A percentile compares a stretch with the other conserved stretches of the same genome.
These are phyloP conservation scores for Ptychoptera contaminata DNA, from an alignment of 2,888 invertebrate genomes.

Conservation along the genomic window DNA sequence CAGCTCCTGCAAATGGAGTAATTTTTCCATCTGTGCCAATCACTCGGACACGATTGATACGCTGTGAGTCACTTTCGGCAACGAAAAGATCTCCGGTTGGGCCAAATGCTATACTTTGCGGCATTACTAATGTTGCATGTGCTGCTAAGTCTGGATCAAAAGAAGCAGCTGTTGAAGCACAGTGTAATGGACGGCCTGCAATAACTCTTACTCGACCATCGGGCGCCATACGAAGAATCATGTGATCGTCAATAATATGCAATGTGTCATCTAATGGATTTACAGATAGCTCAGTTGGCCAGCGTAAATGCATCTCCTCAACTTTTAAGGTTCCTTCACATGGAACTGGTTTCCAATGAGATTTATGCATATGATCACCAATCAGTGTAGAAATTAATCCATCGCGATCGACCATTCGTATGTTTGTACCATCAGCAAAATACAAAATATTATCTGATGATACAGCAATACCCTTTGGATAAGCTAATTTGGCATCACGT, in stretches of 20 bases:
- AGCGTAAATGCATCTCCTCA: constrained; percentile 85
- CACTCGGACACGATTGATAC: constrained; percentile 79
- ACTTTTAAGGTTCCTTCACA: constrained; percentile 81
- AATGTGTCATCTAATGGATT: constrained; percentile 89
- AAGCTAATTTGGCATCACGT: constrained; percentile 82
- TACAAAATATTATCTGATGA: constrained; percentile 83
- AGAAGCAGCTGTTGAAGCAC: constrained; percentile 64
- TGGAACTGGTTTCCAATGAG: constrained; percentile 86
- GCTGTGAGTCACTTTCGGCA: constrained; percentile 89
- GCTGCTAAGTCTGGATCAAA: constrained; percentile 79
- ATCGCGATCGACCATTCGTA: constrained; percentile 81
- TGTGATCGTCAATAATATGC: constrained; percentile 92
- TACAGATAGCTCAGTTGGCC: constrained; percentile 91
- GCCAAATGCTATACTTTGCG: constrained; percentile 87
- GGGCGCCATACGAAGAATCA: constrained; percentile 81
- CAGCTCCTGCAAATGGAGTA: constrained; percentile 83
- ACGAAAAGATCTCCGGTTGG: constrained; percentile 85
- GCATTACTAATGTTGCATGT: constrained; percentile 80
- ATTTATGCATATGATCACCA: constrained; percentile 83
- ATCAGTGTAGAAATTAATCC: constrained; percentile 85
- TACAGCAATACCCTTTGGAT: constrained; percentile 92
- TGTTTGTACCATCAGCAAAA: constrained; percentile 91
- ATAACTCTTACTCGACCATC: constrained; percentile 85
- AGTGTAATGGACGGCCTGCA: constrained; percentile 85
- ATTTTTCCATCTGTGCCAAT: constrained; percentile 91